Conservation (phyloP, 2,797 vertebrate species). For the Diceros bicornis region DNA sequence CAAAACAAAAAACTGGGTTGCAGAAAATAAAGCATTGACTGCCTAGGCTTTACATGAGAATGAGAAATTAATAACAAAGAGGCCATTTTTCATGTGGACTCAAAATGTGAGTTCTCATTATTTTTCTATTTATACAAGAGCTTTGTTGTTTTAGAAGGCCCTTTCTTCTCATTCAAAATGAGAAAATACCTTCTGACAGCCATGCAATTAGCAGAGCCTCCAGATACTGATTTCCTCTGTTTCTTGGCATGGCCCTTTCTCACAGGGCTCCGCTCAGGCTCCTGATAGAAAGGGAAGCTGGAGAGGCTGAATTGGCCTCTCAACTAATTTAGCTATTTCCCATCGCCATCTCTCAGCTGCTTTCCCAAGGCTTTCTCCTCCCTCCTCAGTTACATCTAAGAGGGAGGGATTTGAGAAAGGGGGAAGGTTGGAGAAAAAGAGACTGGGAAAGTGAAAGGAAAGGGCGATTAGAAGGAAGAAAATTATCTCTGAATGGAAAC, state of each 20-base stretch:
- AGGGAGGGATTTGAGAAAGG: not conserved
- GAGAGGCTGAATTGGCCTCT: not conserved
- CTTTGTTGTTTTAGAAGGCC: constrained; percentile 66
- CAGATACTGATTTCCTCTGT: constrained; percentile 42
- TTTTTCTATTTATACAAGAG: constrained; percentile 22
- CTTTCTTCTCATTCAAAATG: constrained; percentile 76
- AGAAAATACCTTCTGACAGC: constrained; percentile 71
- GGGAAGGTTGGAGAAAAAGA: not conserved
- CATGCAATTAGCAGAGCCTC: constrained; percentile 60
- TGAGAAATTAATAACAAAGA: constrained; percentile 64
- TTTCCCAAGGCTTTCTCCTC: not conserved
- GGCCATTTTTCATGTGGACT: constrained; percentile 64
- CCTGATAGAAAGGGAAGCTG: not conserved
- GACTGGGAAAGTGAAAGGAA: not conserved
- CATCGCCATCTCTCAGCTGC: not conserved
- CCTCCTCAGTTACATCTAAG: not conserved
- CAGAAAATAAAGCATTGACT: constrained; percentile 2
- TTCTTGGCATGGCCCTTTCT: not conserved
- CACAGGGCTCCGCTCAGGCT: not conserved
- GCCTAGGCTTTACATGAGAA: not conserved
- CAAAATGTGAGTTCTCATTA: constrained; percentile 39
- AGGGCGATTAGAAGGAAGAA: not conserved
- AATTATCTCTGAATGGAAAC: not conserved
- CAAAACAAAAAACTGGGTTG: not conserved
- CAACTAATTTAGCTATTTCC: constrained; percentile 12